A percentile compares a stretch with the other conserved stretches of the same genome.
These are phyloP conservation scores for Poeciliopsis paucimaculata DNA, from an alignment of 2,797 vertebrate genomes.

Conservation along the genomic window DNA sequence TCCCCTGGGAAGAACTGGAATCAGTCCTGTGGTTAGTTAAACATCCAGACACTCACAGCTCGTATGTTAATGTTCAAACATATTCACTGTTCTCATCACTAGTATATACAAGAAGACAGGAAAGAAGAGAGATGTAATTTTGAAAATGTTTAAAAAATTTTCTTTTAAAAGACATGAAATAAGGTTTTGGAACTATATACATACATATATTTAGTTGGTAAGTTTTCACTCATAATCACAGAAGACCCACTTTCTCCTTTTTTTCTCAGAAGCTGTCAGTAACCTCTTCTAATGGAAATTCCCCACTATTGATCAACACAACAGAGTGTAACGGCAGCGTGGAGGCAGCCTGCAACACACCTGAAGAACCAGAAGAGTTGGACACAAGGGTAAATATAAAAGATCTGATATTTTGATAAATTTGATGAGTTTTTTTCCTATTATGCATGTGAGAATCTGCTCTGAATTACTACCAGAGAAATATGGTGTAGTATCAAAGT, in stretches of 20 bases:
- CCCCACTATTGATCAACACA: slow-evolving; percentile 82
- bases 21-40: slow-evolving; percentile 87
- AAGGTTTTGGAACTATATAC: not conserved
- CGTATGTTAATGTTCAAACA: not conserved
- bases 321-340: slow-evolving; percentile 88
- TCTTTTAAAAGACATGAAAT: not conserved
- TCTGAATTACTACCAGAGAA: too few relatives aligned
- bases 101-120: not conserved
- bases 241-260: slow-evolving; percentile 14
- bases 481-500: too few relatives aligned
- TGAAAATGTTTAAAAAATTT: not conserved
- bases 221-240: not conserved
- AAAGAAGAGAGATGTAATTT: not conserved
- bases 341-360: slow-evolving; percentile 82
- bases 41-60: not conserved
- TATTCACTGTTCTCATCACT: not conserved
- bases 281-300: slow-evolving; percentile 83
- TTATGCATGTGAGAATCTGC: not conserved
- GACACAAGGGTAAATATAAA: slow-evolving; percentile 80
- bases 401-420: not conserved
- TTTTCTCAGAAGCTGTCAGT: slow-evolving; percentile 81
- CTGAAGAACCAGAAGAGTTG: slow-evolving; percentile 87
- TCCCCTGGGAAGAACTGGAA: slow-evolving; percentile 83
- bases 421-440: not conserved
- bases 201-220: not conserved